Evolutionary conservation across 2,797 vertebrate genomes (phyloP).

Genomic region (Anguilla obscura): DNA sequence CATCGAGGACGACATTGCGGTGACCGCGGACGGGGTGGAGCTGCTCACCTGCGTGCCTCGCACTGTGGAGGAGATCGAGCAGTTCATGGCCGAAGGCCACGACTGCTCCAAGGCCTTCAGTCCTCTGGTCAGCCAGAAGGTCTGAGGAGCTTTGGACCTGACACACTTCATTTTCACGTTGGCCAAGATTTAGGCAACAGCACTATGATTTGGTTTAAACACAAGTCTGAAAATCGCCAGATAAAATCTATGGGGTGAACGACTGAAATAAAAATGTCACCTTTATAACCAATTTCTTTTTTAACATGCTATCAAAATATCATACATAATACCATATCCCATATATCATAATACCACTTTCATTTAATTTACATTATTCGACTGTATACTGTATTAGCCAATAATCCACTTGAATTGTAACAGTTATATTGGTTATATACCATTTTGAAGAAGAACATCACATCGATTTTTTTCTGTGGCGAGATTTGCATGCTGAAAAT

Average conservation of each 20-base stretch:
- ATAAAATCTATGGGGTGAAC: background rate
- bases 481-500: background rate
- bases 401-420: background rate
- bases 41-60: slow-evolving; percentile 94
- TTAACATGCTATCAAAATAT: background rate
- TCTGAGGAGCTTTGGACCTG: slow-evolving; percentile 42
- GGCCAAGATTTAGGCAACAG: background rate
- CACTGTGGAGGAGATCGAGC: slow-evolving; percentile 89
- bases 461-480: background rate
- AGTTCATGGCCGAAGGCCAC: slow-evolving; percentile 80
- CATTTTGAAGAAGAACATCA: background rate
- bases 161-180: background rate
- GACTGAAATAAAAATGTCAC: background rate
- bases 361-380: background rate
- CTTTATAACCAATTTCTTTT: background rate
- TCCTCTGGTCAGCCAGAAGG: slow-evolving; percentile 55
- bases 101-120: slow-evolving; percentile 71
- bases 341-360: background rate
- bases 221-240: background rate
- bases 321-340: background rate
- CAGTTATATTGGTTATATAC: background rate
- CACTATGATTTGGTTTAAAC: background rate
- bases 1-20: slow-evolving; percentile 89
- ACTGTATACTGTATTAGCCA: background rate
- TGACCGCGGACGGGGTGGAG: slow-evolving; percentile 82